Evolutionary conservation across 1,140 invertebrate genomes (phyloP), one percentile per base, ranked within the genome.

Genomic region (Heliconius melpomene): DNA sequence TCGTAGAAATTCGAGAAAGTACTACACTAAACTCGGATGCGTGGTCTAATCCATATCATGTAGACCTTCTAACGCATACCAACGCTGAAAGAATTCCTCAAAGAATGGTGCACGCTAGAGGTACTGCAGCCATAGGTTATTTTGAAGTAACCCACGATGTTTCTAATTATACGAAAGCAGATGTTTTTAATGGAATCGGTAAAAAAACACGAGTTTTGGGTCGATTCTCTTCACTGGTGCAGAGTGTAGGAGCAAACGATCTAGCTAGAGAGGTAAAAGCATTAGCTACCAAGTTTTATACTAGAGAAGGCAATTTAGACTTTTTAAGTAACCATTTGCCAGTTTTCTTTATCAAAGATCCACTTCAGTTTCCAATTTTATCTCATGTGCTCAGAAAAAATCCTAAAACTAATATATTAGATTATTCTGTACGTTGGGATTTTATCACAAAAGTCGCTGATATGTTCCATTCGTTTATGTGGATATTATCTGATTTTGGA

Each of bases 131-230:
- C 2, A 98, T 98, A 94, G 99, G 98, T 1, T 98, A 98, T 87
- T 98, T 99, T 89, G 98, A 99, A 94, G 97, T 98, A 5, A 99
- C 98, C 0, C 97, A 99, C 87, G 98, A 99, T 89, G 98, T 99
- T 32, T 96, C 96, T 1, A 96, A 97, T 81, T 99, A 98, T 87
- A 96, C 95, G 73, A 98, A 98, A 81, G 98, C 98, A 1, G 96
- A 96, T 75, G 91, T 99, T 0, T 99, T 99, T 93, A 96, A 97
- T 54, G 92, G 95, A 66, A 95, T 99, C 73, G 98, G 98, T 29
- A 98, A 99, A 89, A 96, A 95, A 82, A 99, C 98, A 20, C 97
- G 97, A 0, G 90, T 98, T 2, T 80, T 88, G 11, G 89, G 70
- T 3, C 82, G 89, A 83, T 98, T 98, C 89, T 99, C 98, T 0